phyloP scores from a whole-genome alignment of 2,888 invertebrate species.

The Eustalomyia histrio region DNA sequence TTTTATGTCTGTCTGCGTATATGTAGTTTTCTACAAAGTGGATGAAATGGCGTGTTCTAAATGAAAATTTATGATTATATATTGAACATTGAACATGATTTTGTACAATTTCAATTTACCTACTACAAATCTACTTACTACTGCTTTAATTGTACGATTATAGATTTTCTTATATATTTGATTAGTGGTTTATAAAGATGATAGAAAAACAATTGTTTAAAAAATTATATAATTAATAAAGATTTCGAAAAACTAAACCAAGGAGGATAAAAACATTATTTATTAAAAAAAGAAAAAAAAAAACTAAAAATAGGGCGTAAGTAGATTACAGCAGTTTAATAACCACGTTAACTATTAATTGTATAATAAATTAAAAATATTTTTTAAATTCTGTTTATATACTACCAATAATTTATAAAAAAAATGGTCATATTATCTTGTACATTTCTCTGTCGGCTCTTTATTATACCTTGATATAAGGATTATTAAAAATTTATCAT shows the following conservation, averaged over 20 bases:
- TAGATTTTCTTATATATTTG: constrained; percentile 35
- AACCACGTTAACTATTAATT: not conserved
- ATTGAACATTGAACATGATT: constrained; percentile 48
- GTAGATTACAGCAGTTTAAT: not conserved
- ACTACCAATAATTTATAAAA: not conserved
- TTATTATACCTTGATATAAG: constrained; percentile 14
- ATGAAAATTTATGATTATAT: constrained; percentile 60
- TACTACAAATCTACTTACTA: not conserved
- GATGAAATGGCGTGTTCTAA: constrained; percentile 56
- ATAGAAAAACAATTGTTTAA: constrained; percentile 4
- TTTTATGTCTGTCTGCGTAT: constrained; percentile 1
- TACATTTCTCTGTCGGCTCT: not conserved
- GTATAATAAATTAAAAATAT: not conserved
- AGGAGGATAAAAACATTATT: constrained; percentile 13
- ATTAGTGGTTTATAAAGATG: constrained; percentile 44
- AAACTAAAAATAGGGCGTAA: constrained; percentile 4
- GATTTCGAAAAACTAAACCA: not conserved
- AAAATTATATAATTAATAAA: constrained; percentile 13
- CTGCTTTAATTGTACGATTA: constrained; percentile 25
- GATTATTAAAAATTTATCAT: constrained; percentile 35
- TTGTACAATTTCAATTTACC: constrained; percentile 47
- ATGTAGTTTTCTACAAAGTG: constrained; percentile 24
- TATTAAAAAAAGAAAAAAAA: not conserved
- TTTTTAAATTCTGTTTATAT: not conserved
- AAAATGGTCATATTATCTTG: not conserved